Base-by-base conservation (phyloP, 2,113 vertebrate species). In the Apeltes quadracus region DNA sequence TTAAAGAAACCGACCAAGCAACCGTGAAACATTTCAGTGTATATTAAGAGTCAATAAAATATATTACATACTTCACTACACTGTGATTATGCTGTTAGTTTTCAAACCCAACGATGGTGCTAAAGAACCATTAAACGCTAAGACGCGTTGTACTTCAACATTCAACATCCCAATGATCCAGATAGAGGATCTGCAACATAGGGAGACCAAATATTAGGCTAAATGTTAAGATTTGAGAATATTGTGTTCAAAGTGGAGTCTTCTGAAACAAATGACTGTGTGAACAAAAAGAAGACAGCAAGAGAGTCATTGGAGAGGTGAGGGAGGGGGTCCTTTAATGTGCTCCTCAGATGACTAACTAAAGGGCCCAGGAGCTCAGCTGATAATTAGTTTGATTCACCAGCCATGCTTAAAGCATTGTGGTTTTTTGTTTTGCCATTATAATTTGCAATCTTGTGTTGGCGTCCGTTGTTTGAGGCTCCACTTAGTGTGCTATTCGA, bases 381-480 rank as follows among this genome's bases (percentile, higher is more conserved):
- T 85, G 72, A 88, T 92, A 92, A 93, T 93, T 92, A 92, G 88
- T 80, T 78, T 84, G 84, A 85, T 89, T 92, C 84, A 79, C 56
- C 70, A 84, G 69, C 79, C 72, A 77, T 46, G 83, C 90, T 89
- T 78, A 61, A 79, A 87, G 88, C 80, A 64, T 43, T 72, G 75
- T 23, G 77, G 88, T 82, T 83, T 86, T 78, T 87, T 90, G 83
- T 88, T 91, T 86, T 78, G 59, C 75, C 75, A 68, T 87, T 83
- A 85, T 89, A 83, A 79, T 83, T 88, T 75, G 57, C 62, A 41
- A 59, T 78, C 85, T 78, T 13, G 62, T 72, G 70, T 70, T 76
- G 76, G 71, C 22, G 69, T 81, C 85, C 79, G 81, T 32, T 81
- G 72, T 84, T 83, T 54, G 79, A 79, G 78, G 38, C 46, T 58